A percentile compares a stretch with the other conserved stretches of the same genome.
These are phyloP conservation scores for Pomacea maculata DNA, from an alignment of 1,140 invertebrate species.

Conservation along the genomic window DNA sequence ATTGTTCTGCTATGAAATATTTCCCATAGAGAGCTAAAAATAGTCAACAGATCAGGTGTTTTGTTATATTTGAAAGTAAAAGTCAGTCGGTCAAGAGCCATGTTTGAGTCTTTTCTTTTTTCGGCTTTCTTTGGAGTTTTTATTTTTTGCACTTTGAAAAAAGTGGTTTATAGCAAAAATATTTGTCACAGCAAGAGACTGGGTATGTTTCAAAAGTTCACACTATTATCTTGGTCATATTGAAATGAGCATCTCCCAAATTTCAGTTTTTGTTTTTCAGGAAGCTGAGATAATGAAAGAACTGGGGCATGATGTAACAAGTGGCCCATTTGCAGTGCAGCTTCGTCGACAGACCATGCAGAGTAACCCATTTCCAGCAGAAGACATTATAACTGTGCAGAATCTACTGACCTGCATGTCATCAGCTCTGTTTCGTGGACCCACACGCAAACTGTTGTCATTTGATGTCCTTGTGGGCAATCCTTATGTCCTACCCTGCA, in stretches of 20 bases:
- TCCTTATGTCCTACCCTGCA: constrained; percentile 18
- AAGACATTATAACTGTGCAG: constrained; percentile 35
- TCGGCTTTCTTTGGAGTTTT: too few relatives aligned
- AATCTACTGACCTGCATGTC: constrained; percentile 29
- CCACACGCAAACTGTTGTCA: constrained; percentile 32
- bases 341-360: constrained; percentile 26
- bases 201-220: neutral
- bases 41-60: too few relatives aligned
- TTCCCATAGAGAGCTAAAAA: too few relatives aligned
- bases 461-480: constrained; percentile 42
- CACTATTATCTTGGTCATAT: neutral
- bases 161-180: too few relatives aligned
- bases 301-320: constrained; percentile 24
- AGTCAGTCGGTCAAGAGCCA: too few relatives aligned
- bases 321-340: constrained; percentile 30
- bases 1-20: too few relatives aligned
- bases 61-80: too few relatives aligned
- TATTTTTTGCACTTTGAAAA: too few relatives aligned
- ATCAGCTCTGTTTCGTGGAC: constrained; percentile 27
- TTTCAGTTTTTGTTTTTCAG: constrained; percentile 19
- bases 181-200: neutral
- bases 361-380: constrained; percentile 29
- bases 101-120: too few relatives aligned
- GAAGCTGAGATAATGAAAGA: constrained; percentile 33
- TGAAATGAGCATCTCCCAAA: neutral